Base-by-base conservation (phyloP, 1,140 invertebrate species). In the Aphis gossypii region DNA sequence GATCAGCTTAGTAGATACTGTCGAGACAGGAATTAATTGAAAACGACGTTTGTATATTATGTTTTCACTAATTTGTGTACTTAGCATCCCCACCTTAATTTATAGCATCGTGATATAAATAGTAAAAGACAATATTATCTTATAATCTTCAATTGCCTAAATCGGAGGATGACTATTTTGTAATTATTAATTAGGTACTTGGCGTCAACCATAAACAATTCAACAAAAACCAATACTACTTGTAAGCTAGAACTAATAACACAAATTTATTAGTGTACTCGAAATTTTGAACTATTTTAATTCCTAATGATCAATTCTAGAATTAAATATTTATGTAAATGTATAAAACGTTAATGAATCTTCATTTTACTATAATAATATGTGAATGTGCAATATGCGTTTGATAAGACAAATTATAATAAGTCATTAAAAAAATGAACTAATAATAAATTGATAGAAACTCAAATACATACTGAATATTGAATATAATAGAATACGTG, bases 111-210 rank as follows among this genome's bases (percentile, higher is more conserved):
- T 35, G n/a, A 18, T 76, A 76, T 76, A 76, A 76, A 76, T 76
- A 76, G 30, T 76, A 76, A 76, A 76, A 76, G 30, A 76, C 60
- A 76, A 76, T 76, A 76, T 76, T 76, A 76, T 76, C 60, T n/a
- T 18, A 14, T 76, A 18, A 76, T 76, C 60, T 76, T 11, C 60
- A 5, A 76, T 14, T 76, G 30, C 38, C 38, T 2, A 41, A 41
- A n/a, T 14, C 14, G 18, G n/a, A 76, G 30, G 60, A 76, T 76
- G 60, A 76, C 14, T 76, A 18, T 35, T 11, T n/a, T 35, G 30
- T 76, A n/a, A 76, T n/a, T 76, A 76, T n/a, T 76, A 76, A 76
- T 35, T 76, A n/a, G 60, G 30, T 76, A 20, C 30, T 76, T 14
- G 14, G n/a, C n/a, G 60, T 20, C 30, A 4, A n/a, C 60, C 60